phyloP scores from a whole-genome alignment of 2,113 vertebrate species.

The Taxidea taxus region DNA sequence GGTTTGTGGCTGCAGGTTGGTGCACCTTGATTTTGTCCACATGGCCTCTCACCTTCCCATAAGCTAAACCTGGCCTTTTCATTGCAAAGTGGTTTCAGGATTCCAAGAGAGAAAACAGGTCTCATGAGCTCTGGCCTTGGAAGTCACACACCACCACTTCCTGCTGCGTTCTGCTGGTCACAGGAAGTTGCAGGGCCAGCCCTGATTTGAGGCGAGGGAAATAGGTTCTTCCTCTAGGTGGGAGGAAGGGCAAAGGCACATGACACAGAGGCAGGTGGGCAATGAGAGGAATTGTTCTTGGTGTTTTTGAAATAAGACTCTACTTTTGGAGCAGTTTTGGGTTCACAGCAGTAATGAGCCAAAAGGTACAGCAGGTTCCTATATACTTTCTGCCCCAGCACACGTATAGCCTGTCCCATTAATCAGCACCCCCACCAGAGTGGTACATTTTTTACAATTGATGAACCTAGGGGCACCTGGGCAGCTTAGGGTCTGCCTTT shows the following conservation, averaged over 20 bases:
- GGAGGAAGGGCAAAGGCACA: background rate
- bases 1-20: background rate
- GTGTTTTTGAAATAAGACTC: background rate
- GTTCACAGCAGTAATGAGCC: background rate
- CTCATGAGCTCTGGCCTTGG: background rate
- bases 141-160: background rate
- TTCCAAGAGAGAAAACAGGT: background rate
- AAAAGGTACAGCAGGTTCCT: background rate
- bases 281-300: background rate
- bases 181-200: background rate
- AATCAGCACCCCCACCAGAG: background rate
- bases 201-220: background rate
- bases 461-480: background rate
- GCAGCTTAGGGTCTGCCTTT: background rate
- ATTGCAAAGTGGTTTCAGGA: background rate
- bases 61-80: background rate
- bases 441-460: background rate
- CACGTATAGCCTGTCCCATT: background rate
- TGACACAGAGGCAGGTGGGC: background rate
- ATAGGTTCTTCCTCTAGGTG: background rate
- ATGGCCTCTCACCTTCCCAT: background rate
- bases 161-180: background rate
- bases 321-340: background rate
- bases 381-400: background rate
- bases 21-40: background rate